phyloP scores from a whole-genome alignment of 1,140 invertebrate species.

The Brachionus sp. region DNA sequence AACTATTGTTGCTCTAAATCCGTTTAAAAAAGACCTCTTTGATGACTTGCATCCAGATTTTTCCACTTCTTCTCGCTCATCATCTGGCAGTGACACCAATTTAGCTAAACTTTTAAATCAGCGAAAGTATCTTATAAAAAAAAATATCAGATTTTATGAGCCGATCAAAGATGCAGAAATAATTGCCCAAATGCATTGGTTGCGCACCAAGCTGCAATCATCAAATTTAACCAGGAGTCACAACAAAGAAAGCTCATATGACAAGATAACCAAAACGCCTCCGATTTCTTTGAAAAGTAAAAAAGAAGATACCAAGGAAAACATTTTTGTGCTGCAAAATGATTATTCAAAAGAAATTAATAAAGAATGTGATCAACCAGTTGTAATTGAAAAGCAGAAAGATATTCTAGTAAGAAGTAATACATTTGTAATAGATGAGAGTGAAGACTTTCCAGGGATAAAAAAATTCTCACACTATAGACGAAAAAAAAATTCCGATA shows the following conservation, averaged over 20 bases:
- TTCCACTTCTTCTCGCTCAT: conserved; percentile 1
- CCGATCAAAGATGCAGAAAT: conserved; percentile 24
- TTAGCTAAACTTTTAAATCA: neutral
- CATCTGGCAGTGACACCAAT: conserved; percentile 4
- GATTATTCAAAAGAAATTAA: neutral
- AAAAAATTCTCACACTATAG: neutral
- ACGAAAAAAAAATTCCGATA: conserved; percentile 7
- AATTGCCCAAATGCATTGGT: conserved; percentile 27
- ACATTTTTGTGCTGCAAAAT: neutral
- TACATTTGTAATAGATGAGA: neutral
- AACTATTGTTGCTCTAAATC: conserved; percentile 27
- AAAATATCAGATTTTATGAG: conserved; percentile 31
- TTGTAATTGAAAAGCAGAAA: neutral
- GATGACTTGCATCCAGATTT: conserved; percentile 14
- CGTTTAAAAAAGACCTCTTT: conserved; percentile 11
- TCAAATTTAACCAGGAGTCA: neutral
- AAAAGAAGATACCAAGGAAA: neutral
- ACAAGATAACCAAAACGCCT: neutral
- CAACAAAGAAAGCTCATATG: neutral
- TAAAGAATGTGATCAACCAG: neutral
- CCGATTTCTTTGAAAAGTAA: neutral
- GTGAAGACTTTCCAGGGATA: neutral
- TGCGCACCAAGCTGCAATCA: conserved; percentile 12
- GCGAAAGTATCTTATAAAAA: conserved; percentile 19
- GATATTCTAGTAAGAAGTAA: neutral